phyloP scores from a whole-genome alignment of 2,888 invertebrate genomes.

The Ormyrus thymus region DNA sequence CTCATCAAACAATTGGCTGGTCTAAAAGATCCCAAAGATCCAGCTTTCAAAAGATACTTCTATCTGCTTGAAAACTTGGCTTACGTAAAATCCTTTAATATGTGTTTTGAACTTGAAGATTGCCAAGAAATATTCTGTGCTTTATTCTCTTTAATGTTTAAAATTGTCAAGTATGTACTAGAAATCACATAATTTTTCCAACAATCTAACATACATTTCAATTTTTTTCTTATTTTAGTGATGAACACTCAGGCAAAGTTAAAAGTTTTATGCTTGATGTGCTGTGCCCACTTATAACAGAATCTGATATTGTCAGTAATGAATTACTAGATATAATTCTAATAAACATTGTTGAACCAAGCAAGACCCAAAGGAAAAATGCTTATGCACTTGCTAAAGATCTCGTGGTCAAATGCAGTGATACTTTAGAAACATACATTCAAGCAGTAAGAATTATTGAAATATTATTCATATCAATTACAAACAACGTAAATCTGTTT shows the following conservation, averaged over 20 bases:
- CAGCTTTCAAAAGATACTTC: slow-evolving; percentile 97
- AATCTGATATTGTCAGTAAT: slow-evolving; percentile 96
- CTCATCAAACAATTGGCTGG: slow-evolving; percentile 95
- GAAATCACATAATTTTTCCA: background rate
- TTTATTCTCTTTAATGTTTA: slow-evolving; percentile 94
- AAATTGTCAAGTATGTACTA: slow-evolving; percentile 91
- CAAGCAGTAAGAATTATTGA: slow-evolving; percentile 84
- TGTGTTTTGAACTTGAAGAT: slow-evolving; percentile 98
- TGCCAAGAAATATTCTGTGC: slow-evolving; percentile 97
- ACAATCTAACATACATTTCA: slow-evolving; percentile 6
- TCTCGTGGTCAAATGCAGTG: slow-evolving; percentile 91
- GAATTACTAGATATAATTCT: slow-evolving; percentile 95
- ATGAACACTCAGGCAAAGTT: slow-evolving; percentile 96
- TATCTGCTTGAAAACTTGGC: slow-evolving; percentile 97
- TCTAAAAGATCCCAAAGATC: slow-evolving; percentile 96
- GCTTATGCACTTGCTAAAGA: slow-evolving; percentile 94
- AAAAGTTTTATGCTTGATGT: slow-evolving; percentile 98
- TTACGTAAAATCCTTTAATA: slow-evolving; percentile 98
- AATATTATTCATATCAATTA: slow-evolving; percentile 17
- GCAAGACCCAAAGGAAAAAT: slow-evolving; percentile 91
- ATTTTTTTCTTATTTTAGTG: slow-evolving; percentile 77
- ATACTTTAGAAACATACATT: slow-evolving; percentile 95
- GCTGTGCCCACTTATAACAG: slow-evolving; percentile 93
- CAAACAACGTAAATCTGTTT: slow-evolving; percentile 2
- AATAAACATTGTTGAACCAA: slow-evolving; percentile 95